Base-by-base conservation (phyloP, 2,113 vertebrate species). In the Gymnarchus niloticus region DNA sequence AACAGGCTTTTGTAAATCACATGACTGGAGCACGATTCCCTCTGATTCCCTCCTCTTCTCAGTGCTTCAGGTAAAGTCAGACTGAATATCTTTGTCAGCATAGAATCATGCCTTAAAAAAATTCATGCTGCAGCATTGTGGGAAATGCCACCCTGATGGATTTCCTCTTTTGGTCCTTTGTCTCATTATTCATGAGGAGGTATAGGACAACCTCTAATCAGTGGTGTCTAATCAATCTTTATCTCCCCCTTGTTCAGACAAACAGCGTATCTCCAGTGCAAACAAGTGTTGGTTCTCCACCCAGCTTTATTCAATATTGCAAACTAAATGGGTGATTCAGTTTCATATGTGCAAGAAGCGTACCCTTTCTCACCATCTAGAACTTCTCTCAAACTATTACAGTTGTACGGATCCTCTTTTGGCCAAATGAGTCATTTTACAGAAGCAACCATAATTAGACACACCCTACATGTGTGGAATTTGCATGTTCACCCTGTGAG, bases 191-290 rank as follows among this genome's bases (percentile, higher is more conserved):
- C 41, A 78, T 48, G 33, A 78, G 52, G 6, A 54, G 52, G 52
- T 54, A 54, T 7, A 54, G 76, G 76, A 48, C 8, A 19, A 48
- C 76, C 76, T 41, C 14, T 73, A 37, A 14, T 37, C 28, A 37
- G 59, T 65, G 19, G 73, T 77, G 73, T 77, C 73, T 77, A 77
- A 77, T 77, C 73, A 77, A 9, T 46, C 73, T 19, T 46, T 46
- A 44, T 77, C 41, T 46, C 19, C 73, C 17, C 23, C 73, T 77
- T 33, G 5, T 46, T 77, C 28, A 33, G 73, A 44, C 5, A 77
- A 54, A 54, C 52, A 54, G 52, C 14, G 14, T 21, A 77, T 46
- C 21, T 9, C 12, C 28, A 77, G 76, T 7, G 46, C 7, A 48
- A 19, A n/a, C 21, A 44, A 48, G 69, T 76, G 19, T 33, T 46